A percentile compares a stretch with the other conserved stretches of the same genome.
Evolutionary conservation across 2,797 vertebrate genomes (phyloP).

Genomic region (Botia almorhae): DNA sequence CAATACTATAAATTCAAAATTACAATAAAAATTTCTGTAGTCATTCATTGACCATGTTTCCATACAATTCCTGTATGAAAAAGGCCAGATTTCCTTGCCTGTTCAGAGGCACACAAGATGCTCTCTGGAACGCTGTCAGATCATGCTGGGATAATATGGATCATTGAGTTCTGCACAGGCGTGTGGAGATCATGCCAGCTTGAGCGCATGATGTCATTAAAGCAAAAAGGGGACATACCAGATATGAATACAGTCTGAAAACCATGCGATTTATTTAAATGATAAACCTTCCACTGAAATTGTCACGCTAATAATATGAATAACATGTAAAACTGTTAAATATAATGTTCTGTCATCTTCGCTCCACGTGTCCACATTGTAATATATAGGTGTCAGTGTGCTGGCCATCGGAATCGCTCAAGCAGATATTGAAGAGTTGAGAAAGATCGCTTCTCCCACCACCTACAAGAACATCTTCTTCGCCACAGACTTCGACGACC

Average conservation of each 20-base stretch:
- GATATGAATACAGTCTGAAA: neutral
- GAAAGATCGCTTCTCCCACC: conserved; percentile 77
- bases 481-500: conserved; percentile 82
- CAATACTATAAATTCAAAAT: too few relatives aligned
- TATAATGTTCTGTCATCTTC: too few relatives aligned
- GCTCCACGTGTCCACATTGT: neutral
- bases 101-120: neutral
- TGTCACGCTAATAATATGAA: neutral
- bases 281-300: neutral
- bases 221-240: neutral
- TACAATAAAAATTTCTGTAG: neutral
- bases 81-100: neutral
- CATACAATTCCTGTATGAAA: neutral
- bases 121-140: neutral
- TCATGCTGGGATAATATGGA: conserved; percentile 6
- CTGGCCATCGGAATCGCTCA: conserved; percentile 83
- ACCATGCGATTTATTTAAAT: neutral
- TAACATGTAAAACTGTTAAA: too few relatives aligned
- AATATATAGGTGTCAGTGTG: conserved; percentile 81
- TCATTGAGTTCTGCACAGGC: neutral
- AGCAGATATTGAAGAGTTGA: conserved; percentile 82
- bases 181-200: neutral
- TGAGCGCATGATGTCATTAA: neutral
- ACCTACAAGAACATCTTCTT: conserved; percentile 85
- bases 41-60: neutral